phyloP scores from a whole-genome alignment of 2,113 vertebrate species.

The Etia nguti region DNA sequence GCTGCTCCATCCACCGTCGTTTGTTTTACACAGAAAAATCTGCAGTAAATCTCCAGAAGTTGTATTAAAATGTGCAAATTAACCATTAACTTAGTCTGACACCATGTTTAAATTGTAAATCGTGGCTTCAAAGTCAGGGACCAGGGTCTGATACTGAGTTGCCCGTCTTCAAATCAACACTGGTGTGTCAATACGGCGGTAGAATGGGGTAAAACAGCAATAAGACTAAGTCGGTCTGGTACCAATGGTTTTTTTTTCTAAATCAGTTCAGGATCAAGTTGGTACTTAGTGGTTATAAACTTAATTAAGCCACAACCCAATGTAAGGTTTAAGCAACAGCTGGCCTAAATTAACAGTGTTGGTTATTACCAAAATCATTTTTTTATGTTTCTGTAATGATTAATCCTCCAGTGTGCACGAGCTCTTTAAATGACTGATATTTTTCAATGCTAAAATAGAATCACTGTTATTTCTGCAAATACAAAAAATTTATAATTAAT shows the following conservation, averaged over 20 bases:
- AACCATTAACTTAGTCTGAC: background rate
- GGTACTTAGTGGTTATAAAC: background rate
- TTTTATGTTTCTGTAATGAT: too few species aligned
- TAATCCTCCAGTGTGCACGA: too few species aligned
- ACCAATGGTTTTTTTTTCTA: background rate
- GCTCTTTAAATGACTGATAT: too few species aligned
- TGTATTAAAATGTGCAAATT: background rate
- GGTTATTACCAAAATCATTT: too few species aligned
- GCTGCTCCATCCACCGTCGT: background rate
- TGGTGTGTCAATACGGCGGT: background rate
- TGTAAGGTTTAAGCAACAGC: too few species aligned
- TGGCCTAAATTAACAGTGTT: too few species aligned
- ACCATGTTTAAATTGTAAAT: background rate
- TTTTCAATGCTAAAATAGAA: too few species aligned
- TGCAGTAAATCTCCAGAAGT: background rate
- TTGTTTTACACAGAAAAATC: background rate
- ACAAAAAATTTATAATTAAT: too few species aligned
- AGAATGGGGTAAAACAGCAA: background rate
- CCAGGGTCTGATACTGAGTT: background rate
- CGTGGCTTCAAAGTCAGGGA: background rate
- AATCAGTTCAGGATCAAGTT: background rate
- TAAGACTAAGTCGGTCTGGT: background rate
- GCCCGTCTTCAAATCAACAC: background rate
- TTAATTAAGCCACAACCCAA: too few species aligned
- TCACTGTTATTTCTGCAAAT: too few species aligned